Conservation (phyloP, 2,888 invertebrate species). For the Apoderus coryli region DNA sequence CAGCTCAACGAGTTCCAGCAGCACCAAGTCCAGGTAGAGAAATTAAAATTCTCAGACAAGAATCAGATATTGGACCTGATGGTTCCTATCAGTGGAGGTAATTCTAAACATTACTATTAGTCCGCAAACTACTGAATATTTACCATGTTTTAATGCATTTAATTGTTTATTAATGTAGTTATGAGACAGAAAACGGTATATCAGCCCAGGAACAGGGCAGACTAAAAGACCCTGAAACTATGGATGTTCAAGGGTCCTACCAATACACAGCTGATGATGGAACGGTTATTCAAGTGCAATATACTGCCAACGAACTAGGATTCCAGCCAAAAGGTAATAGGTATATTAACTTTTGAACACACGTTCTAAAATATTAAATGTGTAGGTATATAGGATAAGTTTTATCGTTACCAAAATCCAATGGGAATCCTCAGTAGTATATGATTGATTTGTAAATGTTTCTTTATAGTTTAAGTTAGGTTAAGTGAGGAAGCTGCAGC, state of each 20-base stretch:
- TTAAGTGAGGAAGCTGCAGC: too few species aligned
- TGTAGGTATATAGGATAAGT: too few species aligned
- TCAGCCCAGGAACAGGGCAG: constrained; percentile 30
- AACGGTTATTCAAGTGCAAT: constrained; percentile 25
- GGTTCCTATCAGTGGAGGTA: constrained; percentile 30
- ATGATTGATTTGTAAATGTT: too few species aligned
- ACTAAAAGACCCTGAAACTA: constrained; percentile 33
- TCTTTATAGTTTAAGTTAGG: too few species aligned
- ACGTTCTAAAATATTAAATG: too few species aligned
- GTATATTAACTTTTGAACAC: too few species aligned
- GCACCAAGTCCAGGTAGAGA: constrained; percentile 18
- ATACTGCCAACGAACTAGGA: constrained; percentile 42
- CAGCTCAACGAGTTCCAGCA: constrained; percentile 13
- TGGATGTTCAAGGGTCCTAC: constrained; percentile 39
- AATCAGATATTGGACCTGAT: constrained; percentile 33
- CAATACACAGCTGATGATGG: constrained; percentile 48
- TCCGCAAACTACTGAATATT: too few species aligned
- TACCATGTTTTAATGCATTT: too few species aligned
- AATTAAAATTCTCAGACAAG: constrained; percentile 25
- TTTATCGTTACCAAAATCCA: too few species aligned
- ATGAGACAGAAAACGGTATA: constrained; percentile 38
- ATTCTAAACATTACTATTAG: too few species aligned
- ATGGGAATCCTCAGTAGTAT: too few species aligned
- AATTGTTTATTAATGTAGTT: constrained; percentile 13
- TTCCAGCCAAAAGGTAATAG: constrained; percentile 30